A percentile compares a stretch with the other conserved stretches of the same genome.
Evolutionary conservation across 2,888 invertebrate genomes (phyloP).

Genomic region (Drosophila aldrichi): DNA sequence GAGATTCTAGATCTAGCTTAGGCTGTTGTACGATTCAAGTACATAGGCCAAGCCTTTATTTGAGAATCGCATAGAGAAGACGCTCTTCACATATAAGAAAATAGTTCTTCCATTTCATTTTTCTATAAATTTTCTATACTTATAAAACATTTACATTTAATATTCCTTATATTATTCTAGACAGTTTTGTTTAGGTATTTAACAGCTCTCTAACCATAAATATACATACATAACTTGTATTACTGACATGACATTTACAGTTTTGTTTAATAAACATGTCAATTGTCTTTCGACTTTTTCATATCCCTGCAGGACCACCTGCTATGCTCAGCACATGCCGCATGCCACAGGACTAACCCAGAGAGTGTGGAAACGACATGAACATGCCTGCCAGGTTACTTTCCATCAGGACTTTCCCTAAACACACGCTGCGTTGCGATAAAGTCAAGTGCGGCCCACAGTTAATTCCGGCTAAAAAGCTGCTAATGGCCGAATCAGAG

Average conservation of each 20-base stretch:
- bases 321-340: slow-evolving; percentile 33
- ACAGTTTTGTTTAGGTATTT: background rate
- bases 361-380: slow-evolving; percentile 48
- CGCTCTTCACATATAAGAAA: background rate
- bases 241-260: background rate
- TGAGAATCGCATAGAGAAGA: background rate
- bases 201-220: no score
- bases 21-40: background rate
- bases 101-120: background rate
- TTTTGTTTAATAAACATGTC: slow-evolving; percentile 27
- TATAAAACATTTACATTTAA: background rate
- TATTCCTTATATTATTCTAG: background rate
- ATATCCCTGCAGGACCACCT: slow-evolving; percentile 39
- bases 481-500: slow-evolving; percentile 55
- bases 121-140: background rate
- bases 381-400: slow-evolving; percentile 3
- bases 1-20: background rate
- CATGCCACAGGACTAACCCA: slow-evolving; percentile 63
- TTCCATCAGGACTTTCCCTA: slow-evolving; percentile 60
- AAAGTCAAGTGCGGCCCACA: slow-evolving; percentile 67
- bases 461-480: slow-evolving; percentile 69
- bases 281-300: background rate
- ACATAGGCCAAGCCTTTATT: background rate
- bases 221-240: background rate
- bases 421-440: slow-evolving; percentile 58